Evolutionary conservation across 2,113 vertebrate species (phyloP), one percentile per base, ranked within the genome.

Genomic region (Corythaixoides concolor): DNA sequence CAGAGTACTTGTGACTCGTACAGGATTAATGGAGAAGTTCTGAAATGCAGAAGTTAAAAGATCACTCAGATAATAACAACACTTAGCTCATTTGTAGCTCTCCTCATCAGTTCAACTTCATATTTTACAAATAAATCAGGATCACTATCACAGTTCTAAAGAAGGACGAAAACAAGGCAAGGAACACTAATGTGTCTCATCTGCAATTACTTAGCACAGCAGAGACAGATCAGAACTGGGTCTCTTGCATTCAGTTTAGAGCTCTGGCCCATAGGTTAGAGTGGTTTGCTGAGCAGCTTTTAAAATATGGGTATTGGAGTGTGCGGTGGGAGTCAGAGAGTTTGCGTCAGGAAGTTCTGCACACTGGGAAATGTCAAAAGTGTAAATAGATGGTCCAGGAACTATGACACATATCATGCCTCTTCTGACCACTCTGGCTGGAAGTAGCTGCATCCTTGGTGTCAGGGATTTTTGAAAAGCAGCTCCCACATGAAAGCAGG

Each of bases 401-500:
- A 49, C 80, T 84, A 35, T 45, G 41, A 84, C 70, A 83, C 81
- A 64, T 58, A 60, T 18, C 37, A 37, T 70, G 75, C n/a, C 27
- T 94, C 33, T 72, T 89, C 73, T 75, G 79, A 72, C 50, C 53
- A 14, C 50, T 50, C 35, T 58, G 49, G 8, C 52, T 63, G 41
- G 77, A 52, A 50, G 72, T 30, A 67, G 73, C 56, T 62, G 56
- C 41, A 75, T 56, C 88, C 76, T 86, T 60, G 81, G 80, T 45
- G 69, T 64, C 12, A 88, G 22, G 32, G 22, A 11, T 70, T 43
- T 68, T 78, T 67, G 68, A 85, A 84, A 84, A 90, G 52, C 66
- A 78, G 68, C 73, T 93, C 69, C 95, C 95, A 92, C 90, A 95
- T 79, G 73, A 92, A 93, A 97, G 77, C 1, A 79, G 41, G n/a